Base-by-base conservation (phyloP, 2,113 vertebrate species). In the Ondatra zibethicus region DNA sequence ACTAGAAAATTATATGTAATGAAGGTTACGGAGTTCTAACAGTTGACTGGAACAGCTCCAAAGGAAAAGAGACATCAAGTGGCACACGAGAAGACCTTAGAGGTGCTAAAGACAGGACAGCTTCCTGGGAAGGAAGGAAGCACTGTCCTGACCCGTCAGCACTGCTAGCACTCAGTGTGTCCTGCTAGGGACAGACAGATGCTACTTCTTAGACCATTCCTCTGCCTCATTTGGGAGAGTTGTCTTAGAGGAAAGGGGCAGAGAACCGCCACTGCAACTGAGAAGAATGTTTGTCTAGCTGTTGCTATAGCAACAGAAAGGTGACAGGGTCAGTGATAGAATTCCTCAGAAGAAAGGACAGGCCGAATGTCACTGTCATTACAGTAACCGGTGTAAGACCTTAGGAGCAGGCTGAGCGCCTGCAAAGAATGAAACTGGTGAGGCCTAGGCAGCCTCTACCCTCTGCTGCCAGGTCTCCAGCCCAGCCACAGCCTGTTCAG, bases 271-370 rank as follows among this genome's bases (percentile, higher is more conserved):
- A 81, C 6, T 76, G 77, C 9, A 11, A 58, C n/a, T 13, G 27
- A 97, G 85, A 76, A 88, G 11, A 76, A 89, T 80, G 39, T 91
- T 75, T 95, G 89, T 88, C 84, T 85, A 93, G 61, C 21, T 52
- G 97, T 96, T 94, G 95, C 86, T 58, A 91, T 29, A 81, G 96
- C 92, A 98, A 92, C 72, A 47, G 90, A 76, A 96, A 97, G 94
- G 95, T 63, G 70, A 93, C 21, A 92, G 82, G 93, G 88, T 94
- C 85, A 94, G 75, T 42, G 95, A 94, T 31, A 39, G 94, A 97
- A 97, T 92, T 97, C 95, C 96, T 97, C 77, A 92, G 95, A 93
- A 88, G 63, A 36, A 89, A 93, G 80, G 81, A 89, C 96, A 91
- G 82, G 63, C 88, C 90, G 42, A 85, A 86, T 72, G 80, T 92